Conservation (phyloP, 2,888 invertebrate species). For the Hartigia nigra region DNA sequence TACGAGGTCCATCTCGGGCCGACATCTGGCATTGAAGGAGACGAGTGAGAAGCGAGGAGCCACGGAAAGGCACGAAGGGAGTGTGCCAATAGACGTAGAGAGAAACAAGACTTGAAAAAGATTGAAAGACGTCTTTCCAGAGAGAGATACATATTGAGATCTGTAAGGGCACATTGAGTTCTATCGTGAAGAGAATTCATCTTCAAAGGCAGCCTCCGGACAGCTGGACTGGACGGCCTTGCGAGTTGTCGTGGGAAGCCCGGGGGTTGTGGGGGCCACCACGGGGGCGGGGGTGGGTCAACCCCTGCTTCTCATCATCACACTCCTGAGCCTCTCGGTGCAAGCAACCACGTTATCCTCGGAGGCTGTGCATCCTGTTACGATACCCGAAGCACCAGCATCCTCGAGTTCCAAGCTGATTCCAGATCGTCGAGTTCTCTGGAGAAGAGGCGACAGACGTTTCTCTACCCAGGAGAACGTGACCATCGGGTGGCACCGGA, state of each 20-base stretch:
- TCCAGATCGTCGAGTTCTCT: background rate
- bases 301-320: slow-evolving; percentile 60
- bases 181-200: background rate
- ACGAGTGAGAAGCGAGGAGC: background rate
- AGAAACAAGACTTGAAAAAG: background rate
- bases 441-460: slow-evolving; percentile 6
- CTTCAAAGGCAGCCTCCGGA: slow-evolving; percentile 23
- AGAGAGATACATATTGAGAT: background rate
- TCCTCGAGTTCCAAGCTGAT: background rate
- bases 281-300: slow-evolving; percentile 60
- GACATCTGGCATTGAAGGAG: background rate
- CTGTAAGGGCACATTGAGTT: background rate
- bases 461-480: background rate
- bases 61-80: background rate
- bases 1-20: background rate
- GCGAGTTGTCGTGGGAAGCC: slow-evolving; percentile 47
- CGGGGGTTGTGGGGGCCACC: slow-evolving; percentile 56
- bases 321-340: slow-evolving; percentile 45
- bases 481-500: background rate
- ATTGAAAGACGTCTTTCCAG: background rate
- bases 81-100: background rate
- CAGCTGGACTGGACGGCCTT: slow-evolving; percentile 41
- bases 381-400: background rate
- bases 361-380: background rate
- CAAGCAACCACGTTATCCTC: background rate